Percentiles rank a stretch among this genome's conserved stretches.
Conservation (phyloP, 1,140 invertebrate genomes). For the Drosophila mayri region DNA sequence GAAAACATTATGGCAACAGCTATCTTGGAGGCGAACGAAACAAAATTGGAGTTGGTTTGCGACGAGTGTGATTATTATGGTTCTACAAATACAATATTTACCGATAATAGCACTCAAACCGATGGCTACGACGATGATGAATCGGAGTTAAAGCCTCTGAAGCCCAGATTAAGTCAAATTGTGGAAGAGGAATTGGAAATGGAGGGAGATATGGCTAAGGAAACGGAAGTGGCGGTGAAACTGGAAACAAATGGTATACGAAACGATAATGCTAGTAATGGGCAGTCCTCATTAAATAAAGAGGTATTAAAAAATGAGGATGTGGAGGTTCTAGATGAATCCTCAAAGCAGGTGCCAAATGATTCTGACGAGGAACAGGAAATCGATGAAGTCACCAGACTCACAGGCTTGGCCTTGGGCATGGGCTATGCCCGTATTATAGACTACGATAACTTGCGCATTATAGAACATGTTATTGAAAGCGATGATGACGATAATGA, state of each 20-base stretch:
- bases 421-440: constrained; percentile 78
- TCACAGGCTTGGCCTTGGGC: constrained; percentile 49
- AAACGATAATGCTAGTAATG: constrained; percentile 42
- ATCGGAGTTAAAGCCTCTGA: constrained; percentile 24
- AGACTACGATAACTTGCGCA: constrained; percentile 78
- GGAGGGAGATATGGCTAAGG: constrained; percentile 21
- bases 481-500: constrained; percentile 57
- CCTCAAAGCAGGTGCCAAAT: not conserved
- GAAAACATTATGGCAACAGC: constrained; percentile 63
- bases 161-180: constrained; percentile 51
- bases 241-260: constrained; percentile 39
- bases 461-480: constrained; percentile 81
- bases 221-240: constrained; percentile 8
- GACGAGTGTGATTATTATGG: constrained; percentile 67
- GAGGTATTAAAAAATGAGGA: constrained; percentile 1
- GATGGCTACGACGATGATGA: constrained; percentile 51
- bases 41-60: constrained; percentile 54
- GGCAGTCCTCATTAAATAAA: not conserved
- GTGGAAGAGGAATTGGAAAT: constrained; percentile 48
- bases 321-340: not conserved
- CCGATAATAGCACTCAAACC: constrained; percentile 73
- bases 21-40: constrained; percentile 51
- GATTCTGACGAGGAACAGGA: constrained; percentile 23
- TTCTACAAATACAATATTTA: constrained; percentile 50
- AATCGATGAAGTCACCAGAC: constrained; percentile 51